phyloP scores from a whole-genome alignment of 2,888 invertebrate species.

The Cantharis flavilabris region DNA sequence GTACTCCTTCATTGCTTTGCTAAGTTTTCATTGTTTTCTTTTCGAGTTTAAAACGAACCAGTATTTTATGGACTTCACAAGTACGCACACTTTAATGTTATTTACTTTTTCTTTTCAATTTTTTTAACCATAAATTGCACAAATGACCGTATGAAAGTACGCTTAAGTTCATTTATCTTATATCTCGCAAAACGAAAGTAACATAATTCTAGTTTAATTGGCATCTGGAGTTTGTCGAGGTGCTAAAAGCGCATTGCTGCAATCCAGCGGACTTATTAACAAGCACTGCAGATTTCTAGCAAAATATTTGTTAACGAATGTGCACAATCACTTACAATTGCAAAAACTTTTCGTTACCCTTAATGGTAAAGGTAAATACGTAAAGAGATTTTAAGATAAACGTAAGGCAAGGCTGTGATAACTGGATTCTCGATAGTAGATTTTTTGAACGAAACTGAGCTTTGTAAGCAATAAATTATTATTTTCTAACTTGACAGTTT shows the following conservation, averaged over 20 bases:
- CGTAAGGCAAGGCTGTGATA: background rate
- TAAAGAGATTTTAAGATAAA: background rate
- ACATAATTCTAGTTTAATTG: conserved; percentile 27
- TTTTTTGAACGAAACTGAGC: background rate
- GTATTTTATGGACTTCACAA: background rate
- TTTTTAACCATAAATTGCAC: background rate
- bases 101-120: background rate
- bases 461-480: background rate
- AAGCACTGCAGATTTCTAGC: conserved; percentile 16
- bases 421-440: background rate
- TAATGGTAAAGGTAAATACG: too few relatives aligned
- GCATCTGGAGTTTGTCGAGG: conserved; percentile 19
- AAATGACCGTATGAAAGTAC: conserved; percentile 8
- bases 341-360: background rate
- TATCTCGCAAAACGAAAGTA: conserved; percentile 22
- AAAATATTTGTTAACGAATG: conserved; percentile 22
- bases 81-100: background rate
- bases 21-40: background rate
- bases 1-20: background rate
- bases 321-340: conserved; percentile 9
- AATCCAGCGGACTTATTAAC: background rate
- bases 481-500: background rate
- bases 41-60: background rate
- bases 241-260: conserved; percentile 18
- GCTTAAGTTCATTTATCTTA: conserved; percentile 17